Percentiles rank a stretch among this genome's conserved stretches.
Conservation (phyloP, 92 coral and sea anemone genomes). For the Phenganax marumi region DNA sequence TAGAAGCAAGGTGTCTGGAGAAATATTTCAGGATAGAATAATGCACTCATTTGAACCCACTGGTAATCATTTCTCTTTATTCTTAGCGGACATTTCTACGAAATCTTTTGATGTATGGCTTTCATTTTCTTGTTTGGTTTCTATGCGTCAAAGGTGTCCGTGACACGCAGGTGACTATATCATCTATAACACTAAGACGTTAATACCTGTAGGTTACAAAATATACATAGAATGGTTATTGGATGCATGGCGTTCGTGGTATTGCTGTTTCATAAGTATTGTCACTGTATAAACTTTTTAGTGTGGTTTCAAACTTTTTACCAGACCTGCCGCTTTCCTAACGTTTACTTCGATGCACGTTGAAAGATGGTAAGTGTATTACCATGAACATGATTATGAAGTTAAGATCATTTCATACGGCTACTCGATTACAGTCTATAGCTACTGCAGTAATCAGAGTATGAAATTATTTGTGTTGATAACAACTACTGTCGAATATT, state of each 20-base stretch:
- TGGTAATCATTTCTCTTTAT: neutral
- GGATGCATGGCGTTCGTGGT: no score
- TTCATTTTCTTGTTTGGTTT: slow-evolving; percentile 97
- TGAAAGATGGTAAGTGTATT: slow-evolving; percentile 83
- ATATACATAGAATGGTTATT: no score
- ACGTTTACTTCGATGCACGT: slow-evolving; percentile 90
- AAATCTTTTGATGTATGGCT: slow-evolving; percentile 91
- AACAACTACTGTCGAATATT: neutral
- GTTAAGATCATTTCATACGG: neutral
- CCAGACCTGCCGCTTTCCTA: slow-evolving; percentile 86
- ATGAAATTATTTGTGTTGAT: no score
- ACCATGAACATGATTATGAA: neutral
- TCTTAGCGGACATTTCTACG: slow-evolving; percentile 80
- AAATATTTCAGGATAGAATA: neutral
- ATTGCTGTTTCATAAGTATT: no score
- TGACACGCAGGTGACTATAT: slow-evolving; percentile 79
- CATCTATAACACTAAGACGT: no score
- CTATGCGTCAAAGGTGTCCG: slow-evolving; percentile 93
- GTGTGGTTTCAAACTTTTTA: slow-evolving; percentile 96
- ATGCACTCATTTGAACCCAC: neutral
- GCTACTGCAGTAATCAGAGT: no score
- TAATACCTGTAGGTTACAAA: no score
- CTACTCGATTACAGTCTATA: neutral
- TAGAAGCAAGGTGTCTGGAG: no score
- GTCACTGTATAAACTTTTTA: slow-evolving; percentile 17